Evolutionary conservation across 2,797 vertebrate genomes (phyloP), one percentile per base, ranked within the genome.

Genomic region (Acanthopagrus latus): DNA sequence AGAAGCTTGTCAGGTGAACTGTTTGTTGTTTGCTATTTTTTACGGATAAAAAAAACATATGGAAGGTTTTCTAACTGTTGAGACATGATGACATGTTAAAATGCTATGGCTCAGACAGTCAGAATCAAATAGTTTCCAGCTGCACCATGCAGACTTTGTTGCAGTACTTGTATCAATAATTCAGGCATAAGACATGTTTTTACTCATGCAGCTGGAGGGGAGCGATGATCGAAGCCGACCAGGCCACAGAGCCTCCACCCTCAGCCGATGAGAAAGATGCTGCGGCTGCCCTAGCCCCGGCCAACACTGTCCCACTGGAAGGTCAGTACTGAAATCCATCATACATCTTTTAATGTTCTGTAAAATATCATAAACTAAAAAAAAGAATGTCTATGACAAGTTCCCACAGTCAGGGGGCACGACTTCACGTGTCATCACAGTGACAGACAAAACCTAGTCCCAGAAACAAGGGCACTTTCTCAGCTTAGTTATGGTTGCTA

Each of bases 211-310:
- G 98, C 91, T 98, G 98, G 98, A 93, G 97, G 81, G 98, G 97
- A 78, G 95, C 97, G 0, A 92, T 97, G 89, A 97, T 99, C 4
- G 97, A 98, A 90, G 96, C 97, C 0, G 96, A 96, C 60, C 96
- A 95, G 82, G 94, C 88, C 68, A 95, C 94, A 0, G 96, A 96
- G 67, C 84, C 91, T 17, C 90, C 88, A 2, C 94, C 95, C 0
- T 96, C 95, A 1, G 91, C 77, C 71, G 93, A 80, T 88, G 88
- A 84, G 70, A 95, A 75, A 58, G 94, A 93, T 20, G 84, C 76
- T 6, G 91, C 65, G 3, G 87, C 55, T 0, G 50, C 86, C 1
- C 64, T 54, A 4, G 83, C 44, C 20, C 66, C 90, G 17, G 85
- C 54, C 10, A 62, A 77, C 41, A 18, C 65, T 2, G 65, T 67